Conservation (phyloP, 2,888 invertebrate species). For the Drosophila phalerata region DNA sequence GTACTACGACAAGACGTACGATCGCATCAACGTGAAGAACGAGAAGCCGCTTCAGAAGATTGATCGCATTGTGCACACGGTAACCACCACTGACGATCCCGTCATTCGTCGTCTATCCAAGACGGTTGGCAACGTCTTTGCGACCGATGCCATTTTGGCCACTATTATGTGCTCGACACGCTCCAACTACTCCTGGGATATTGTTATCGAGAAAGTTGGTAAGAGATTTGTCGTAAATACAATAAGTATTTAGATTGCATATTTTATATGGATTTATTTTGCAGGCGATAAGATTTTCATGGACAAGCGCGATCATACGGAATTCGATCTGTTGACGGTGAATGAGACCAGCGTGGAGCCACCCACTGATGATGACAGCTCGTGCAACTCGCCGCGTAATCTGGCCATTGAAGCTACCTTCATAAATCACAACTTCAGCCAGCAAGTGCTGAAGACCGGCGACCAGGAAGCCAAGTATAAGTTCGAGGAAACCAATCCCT, state of each 20-base stretch:
- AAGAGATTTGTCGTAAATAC: conserved; percentile 48
- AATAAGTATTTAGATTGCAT: not conserved
- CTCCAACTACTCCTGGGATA: conserved; percentile 99
- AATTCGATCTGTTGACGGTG: conserved; percentile 98
- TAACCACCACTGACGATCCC: conserved; percentile 98
- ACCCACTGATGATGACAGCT: conserved; percentile 97
- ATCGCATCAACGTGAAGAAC: conserved; percentile 98
- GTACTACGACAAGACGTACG: conserved; percentile 98
- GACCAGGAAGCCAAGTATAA: conserved; percentile 93
- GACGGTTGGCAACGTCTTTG: conserved; percentile 98
- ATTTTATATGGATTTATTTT: not conserved
- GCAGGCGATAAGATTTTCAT: conserved; percentile 96
- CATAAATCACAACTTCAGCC: conserved; percentile 99
- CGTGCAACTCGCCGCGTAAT: conserved; percentile 97
- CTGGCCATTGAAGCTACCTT: conserved; percentile 99
- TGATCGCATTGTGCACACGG: conserved; percentile 98
- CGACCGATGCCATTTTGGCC: conserved; percentile 98
- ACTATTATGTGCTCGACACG: conserved; percentile 99
- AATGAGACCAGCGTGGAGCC: conserved; percentile 99
- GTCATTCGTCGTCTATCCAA: conserved; percentile 97
- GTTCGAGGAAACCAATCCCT: conserved; percentile 97
- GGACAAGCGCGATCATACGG: conserved; percentile 99
- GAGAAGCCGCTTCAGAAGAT: conserved; percentile 96
- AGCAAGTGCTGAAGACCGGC: conserved; percentile 92
- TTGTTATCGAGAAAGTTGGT: conserved; percentile 98